A percentile compares a stretch with the other conserved stretches of the same genome.
Evolutionary conservation across 2,888 invertebrate genomes (phyloP).

Genomic region (Eurytoma californica): DNA sequence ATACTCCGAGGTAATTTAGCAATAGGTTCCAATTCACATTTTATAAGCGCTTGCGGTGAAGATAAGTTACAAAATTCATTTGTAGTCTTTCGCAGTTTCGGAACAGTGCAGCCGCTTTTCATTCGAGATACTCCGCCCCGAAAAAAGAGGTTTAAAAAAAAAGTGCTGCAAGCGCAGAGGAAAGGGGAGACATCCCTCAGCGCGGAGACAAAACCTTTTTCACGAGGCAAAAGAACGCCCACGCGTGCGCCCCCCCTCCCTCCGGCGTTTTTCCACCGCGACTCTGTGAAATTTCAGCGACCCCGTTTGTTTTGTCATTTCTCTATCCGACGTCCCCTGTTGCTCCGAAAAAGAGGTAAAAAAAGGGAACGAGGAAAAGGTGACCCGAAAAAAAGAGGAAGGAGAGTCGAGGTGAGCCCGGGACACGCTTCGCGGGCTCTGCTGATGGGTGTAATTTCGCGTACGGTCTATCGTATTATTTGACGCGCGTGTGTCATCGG

Average conservation of each 20-base stretch:
- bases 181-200: no score
- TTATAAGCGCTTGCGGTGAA: no score
- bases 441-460: conserved; percentile 46
- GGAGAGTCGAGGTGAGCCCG: not conserved
- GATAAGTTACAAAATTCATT: no score
- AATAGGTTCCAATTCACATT: no score
- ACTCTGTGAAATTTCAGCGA: not conserved
- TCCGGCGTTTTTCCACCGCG: not conserved
- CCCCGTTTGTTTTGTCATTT: conserved; percentile 2
- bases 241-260: not conserved
- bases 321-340: conserved; percentile 12
- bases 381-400: not conserved
- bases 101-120: no score
- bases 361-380: not conserved
- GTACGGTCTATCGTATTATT: conserved; percentile 28
- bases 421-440: conserved; percentile 19
- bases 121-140: no score
- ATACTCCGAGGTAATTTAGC: no score
- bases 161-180: no score
- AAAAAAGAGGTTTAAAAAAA: no score
- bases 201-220: no score
- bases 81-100: no score
- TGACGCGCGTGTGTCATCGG: conserved; percentile 47
- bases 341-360: not conserved
- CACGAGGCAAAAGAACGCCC: not conserved